Conservation (phyloP, 2,113 vertebrate species). For the Chloropsis cyanopogon region DNA sequence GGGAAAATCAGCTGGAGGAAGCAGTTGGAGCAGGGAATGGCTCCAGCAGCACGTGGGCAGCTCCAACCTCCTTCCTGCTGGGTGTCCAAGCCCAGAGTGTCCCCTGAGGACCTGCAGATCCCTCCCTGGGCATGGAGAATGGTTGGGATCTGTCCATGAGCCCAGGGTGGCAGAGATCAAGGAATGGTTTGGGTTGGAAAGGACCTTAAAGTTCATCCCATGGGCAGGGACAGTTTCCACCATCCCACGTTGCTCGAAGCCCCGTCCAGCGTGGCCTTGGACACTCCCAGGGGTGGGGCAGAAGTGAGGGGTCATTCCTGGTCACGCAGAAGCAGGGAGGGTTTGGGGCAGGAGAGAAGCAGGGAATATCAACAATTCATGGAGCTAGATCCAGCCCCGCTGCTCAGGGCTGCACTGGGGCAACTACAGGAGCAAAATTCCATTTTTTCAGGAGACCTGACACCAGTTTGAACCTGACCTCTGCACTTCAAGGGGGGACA, state of each 20-base stretch:
- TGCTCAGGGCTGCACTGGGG: fast-evolving
- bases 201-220: background rate
- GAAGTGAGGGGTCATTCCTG: background rate
- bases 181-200: background rate
- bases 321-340: background rate
- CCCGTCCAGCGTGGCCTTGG: background rate
- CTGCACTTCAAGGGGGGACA: background rate
- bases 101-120: background rate
- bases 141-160: background rate
- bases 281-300: background rate
- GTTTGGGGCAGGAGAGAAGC: background rate
- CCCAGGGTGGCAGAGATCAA: background rate
- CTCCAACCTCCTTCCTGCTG: background rate
- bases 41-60: fast-evolving
- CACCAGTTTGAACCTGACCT: background rate
- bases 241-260: fast-evolving
- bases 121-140: fast-evolving
- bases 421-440: background rate
- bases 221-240: background rate
- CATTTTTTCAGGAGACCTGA: background rate
- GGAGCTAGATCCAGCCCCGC: background rate
- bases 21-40: fast-evolving
- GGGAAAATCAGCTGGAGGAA: background rate
- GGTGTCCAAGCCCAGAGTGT: fast-evolving
- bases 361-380: background rate